Percentiles rank a stretch among this genome's conserved stretches.
phyloP scores from a whole-genome alignment of 2,113 vertebrate species.

The Boulengeromyrus knoepffleri region DNA sequence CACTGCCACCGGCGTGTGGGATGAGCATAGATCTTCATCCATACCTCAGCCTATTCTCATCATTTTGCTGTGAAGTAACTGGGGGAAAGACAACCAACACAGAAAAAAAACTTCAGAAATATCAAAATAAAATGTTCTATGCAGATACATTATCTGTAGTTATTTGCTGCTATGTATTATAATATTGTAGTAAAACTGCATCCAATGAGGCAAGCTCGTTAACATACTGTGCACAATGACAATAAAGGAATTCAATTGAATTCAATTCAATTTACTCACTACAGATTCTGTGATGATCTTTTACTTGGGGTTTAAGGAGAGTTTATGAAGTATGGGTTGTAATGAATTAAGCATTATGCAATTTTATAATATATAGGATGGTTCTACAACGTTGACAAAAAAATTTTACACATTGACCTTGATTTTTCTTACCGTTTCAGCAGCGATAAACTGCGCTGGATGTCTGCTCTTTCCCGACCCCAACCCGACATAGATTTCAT shows the following conservation, averaged over 20 bases:
- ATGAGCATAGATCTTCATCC: background rate
- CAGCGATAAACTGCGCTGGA: slow-evolving; percentile 92
- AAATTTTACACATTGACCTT: background rate
- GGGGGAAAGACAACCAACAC: background rate
- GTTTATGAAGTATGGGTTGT: background rate
- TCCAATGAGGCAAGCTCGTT: background rate
- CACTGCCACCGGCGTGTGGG: background rate
- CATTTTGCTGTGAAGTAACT: background rate
- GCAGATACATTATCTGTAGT: background rate
- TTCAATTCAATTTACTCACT: background rate
- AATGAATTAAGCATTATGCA: background rate
- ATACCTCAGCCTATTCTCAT: background rate
- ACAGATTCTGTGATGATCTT: background rate
- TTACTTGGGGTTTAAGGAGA: background rate
- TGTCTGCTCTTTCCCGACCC: slow-evolving; percentile 77
- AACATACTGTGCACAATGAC: background rate
- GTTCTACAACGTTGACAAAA: background rate
- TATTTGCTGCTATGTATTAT: background rate
- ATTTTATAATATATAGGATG: background rate
- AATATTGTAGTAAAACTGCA: background rate
- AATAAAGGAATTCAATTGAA: background rate
- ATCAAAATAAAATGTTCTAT: background rate
- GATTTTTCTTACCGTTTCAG: slow-evolving; percentile 47
- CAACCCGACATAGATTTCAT: slow-evolving; percentile 58
- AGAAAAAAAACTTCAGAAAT: background rate